Evolutionary conservation across 2,888 invertebrate genomes (phyloP).

Genomic region (Embidobia sp.): DNA sequence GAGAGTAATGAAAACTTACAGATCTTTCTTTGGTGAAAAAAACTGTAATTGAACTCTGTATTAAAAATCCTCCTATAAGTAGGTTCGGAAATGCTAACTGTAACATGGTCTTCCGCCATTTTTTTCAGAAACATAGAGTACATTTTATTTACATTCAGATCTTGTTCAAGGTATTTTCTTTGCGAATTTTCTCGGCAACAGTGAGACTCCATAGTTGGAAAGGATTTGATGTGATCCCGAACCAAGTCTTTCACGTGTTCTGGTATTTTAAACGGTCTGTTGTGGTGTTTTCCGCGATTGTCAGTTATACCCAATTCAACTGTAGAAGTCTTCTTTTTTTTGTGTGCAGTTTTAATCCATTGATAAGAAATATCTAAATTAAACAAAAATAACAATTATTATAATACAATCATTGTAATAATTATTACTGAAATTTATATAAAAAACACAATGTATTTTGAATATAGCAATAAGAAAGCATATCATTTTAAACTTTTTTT

Average conservation of each 20-base stretch:
- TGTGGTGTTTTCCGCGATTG: background rate
- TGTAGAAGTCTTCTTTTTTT: too few species aligned
- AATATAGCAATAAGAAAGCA: too few species aligned
- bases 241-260: background rate
- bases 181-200: background rate
- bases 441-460: too few species aligned
- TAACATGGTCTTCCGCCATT: background rate
- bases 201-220: background rate
- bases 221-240: background rate
- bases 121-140: background rate
- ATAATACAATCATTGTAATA: too few species aligned
- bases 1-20: too few species aligned
- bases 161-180: slow-evolving; percentile 1
- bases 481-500: too few species aligned
- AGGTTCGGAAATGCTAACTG: background rate
- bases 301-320: background rate
- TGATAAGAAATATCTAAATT: too few species aligned
- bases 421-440: too few species aligned
- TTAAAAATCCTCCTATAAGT: background rate
- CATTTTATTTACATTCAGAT: background rate
- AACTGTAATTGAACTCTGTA: background rate
- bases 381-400: too few species aligned
- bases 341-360: too few species aligned
- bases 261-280: background rate
- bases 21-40: too few species aligned